Conservation (phyloP, 37 sponge, comb jelly and placozoan species). For the Spongia lamella region DNA sequence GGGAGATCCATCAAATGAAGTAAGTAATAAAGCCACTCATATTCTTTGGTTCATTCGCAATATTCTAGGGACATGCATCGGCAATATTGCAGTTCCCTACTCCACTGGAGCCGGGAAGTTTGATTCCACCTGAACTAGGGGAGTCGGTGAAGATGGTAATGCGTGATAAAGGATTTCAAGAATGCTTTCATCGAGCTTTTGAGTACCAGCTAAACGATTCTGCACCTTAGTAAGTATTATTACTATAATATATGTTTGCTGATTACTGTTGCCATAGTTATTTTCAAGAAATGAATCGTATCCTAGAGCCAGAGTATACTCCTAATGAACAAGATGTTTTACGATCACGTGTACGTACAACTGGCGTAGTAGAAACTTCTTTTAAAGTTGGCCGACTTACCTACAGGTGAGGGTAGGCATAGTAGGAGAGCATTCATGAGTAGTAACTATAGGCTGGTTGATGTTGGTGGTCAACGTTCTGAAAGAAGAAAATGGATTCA, state of each 20-base stretch:
- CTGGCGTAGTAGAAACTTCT: slow-evolving; percentile 93
- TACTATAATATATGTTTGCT: background rate
- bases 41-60: too few species aligned
- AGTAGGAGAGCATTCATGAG: background rate
- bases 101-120: slow-evolving; percentile 34
- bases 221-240: slow-evolving; percentile 88
- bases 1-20: slow-evolving; percentile 67
- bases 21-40: background rate
- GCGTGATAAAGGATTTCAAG: slow-evolving; percentile 84
- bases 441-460: slow-evolving; percentile 72
- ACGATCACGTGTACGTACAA: slow-evolving; percentile 89
- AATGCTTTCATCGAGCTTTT: slow-evolving; percentile 75
- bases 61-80: slow-evolving; percentile 65
- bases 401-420: slow-evolving; percentile 72
- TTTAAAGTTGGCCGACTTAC: slow-evolving; percentile 82
- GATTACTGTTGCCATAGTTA: slow-evolving; percentile 52
- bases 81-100: slow-evolving; percentile 47
- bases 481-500: slow-evolving; percentile 99
- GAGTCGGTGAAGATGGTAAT: slow-evolving; percentile 73
- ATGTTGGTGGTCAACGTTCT: slow-evolving; percentile 97
- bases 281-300: slow-evolving; percentile 81
- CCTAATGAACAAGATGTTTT: slow-evolving; percentile 91
- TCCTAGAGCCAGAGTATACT: slow-evolving; percentile 65
- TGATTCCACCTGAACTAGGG: slow-evolving; percentile 63
- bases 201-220: slow-evolving; percentile 99